These are phyloP conservation scores for Plebejus anna DNA, from an alignment of 2,888 invertebrate species.

Conservation along the genomic window DNA sequence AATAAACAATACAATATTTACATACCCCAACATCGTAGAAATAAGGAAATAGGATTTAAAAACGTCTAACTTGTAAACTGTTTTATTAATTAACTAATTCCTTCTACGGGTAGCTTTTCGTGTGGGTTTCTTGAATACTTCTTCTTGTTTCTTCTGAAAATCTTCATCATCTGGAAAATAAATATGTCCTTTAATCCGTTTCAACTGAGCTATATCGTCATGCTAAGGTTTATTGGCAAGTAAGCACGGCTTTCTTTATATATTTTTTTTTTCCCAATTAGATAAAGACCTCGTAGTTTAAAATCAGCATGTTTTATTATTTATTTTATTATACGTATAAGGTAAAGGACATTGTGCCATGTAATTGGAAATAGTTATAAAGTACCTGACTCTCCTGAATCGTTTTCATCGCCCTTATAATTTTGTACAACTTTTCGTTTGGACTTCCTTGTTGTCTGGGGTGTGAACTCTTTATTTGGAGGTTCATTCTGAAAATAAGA, in stretches of 20 bases:
- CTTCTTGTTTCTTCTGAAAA: slow-evolving; percentile 55
- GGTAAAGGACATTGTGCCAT: too few species aligned
- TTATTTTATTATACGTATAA: too few species aligned
- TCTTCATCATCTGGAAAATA: slow-evolving; percentile 64
- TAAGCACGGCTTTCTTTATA: neutral
- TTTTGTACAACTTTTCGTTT: slow-evolving; percentile 53
- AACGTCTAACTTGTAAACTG: neutral
- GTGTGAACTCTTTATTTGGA: slow-evolving; percentile 51
- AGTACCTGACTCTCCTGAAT: slow-evolving; percentile 69
- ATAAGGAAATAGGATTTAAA: neutral
- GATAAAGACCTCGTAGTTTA: neutral
- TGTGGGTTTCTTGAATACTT: slow-evolving; percentile 70
- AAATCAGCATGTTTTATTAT: too few species aligned
- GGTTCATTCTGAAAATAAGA: slow-evolving; percentile 59
- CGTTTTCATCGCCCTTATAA: slow-evolving; percentile 45
- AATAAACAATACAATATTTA: neutral
- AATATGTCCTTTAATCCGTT: slow-evolving; percentile 23
- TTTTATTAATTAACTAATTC: slow-evolving; percentile 44
- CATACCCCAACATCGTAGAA: neutral
- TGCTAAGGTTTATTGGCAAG: neutral
- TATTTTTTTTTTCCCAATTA: neutral
- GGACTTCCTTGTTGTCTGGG: slow-evolving; percentile 62
- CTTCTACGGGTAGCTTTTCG: slow-evolving; percentile 62
- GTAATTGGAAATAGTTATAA: neutral
- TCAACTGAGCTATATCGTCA: neutral